These are phyloP conservation scores for Apomyelois bistriatella DNA, from an alignment of 2,888 invertebrate genomes.

Conservation along the genomic window DNA sequence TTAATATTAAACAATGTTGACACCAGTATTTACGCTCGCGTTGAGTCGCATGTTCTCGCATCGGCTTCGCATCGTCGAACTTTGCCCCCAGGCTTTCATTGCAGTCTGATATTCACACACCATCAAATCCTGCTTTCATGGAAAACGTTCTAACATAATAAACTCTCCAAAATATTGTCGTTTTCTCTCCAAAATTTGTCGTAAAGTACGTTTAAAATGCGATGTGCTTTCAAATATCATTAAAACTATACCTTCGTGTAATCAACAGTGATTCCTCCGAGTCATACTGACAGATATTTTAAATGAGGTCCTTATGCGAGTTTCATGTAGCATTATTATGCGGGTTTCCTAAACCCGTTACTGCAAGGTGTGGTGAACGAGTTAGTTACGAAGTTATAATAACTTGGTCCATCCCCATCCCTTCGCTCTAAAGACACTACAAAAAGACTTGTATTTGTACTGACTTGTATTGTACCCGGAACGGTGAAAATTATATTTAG, in stretches of 20 bases:
- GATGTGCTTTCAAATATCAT: conserved; percentile 41
- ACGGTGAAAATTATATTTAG: conserved; percentile 38
- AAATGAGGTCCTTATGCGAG: conserved; percentile 51
- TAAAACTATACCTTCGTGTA: conserved; percentile 36
- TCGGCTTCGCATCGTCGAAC: neutral
- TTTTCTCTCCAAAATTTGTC: neutral
- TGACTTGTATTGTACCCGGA: conserved; percentile 60
- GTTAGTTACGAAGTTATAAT: conserved; percentile 75
- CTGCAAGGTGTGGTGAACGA: conserved; percentile 65
- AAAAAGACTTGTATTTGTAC: conserved; percentile 44
- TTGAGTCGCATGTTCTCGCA: neutral
- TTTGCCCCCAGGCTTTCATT: conserved; percentile 1
- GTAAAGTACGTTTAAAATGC: conserved; percentile 27
- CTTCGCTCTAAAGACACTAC: conserved; percentile 37
- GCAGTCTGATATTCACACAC: conserved; percentile 10
- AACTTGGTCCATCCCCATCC: conserved; percentile 56
- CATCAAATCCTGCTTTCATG: conserved; percentile 6
- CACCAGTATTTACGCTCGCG: too few species aligned
- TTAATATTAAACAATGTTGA: too few species aligned
- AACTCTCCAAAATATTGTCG: neutral
- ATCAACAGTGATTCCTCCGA: conserved; percentile 42
- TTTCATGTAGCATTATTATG: conserved; percentile 59
- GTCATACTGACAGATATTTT: conserved; percentile 53
- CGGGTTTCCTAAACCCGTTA: conserved; percentile 53
- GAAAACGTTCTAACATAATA: conserved; percentile 10